Conservation (phyloP, 2,888 invertebrate genomes). For the Autographa pulchrina region DNA sequence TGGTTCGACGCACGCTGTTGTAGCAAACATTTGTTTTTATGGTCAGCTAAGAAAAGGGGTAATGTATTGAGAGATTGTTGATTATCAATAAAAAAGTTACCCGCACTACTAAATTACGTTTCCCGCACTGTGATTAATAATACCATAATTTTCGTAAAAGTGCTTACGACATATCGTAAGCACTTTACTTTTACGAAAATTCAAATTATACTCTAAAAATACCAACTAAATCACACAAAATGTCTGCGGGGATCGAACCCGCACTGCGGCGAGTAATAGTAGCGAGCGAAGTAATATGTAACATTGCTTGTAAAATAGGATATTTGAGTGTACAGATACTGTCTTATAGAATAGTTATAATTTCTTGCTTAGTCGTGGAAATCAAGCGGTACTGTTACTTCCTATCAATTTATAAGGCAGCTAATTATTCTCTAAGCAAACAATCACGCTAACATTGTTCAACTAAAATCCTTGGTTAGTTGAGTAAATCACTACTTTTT, state of each 20-base stretch:
- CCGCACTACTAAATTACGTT: not conserved
- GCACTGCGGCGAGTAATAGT: too few relatives aligned
- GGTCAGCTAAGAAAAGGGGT: not conserved
- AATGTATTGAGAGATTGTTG: not conserved
- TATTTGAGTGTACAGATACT: not conserved
- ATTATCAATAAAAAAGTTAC: too few relatives aligned
- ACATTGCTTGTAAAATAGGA: not conserved
- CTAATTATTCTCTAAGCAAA: not conserved
- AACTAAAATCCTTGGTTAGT: slow-evolving; percentile 9
- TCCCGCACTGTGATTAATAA: not conserved
- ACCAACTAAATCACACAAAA: too few relatives aligned
- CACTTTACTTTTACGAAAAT: too few relatives aligned
- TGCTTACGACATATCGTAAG: too few relatives aligned
- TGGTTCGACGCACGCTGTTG: slow-evolving; percentile 1
- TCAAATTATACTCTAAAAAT: too few relatives aligned
- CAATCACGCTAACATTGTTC: slow-evolving; percentile 14
- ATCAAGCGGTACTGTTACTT: not conserved
- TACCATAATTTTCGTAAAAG: too few relatives aligned
- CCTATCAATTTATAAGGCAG: not conserved
- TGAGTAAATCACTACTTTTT: not conserved
- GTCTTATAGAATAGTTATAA: not conserved
- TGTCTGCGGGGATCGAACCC: too few relatives aligned
- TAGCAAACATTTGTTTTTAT: not conserved
- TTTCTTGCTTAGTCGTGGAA: not conserved
- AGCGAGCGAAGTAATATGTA: too few relatives aligned